Evolutionary conservation across 2,888 invertebrate species (phyloP), one percentile per base, ranked within the genome.

Genomic region (Dioctria linearis): DNA sequence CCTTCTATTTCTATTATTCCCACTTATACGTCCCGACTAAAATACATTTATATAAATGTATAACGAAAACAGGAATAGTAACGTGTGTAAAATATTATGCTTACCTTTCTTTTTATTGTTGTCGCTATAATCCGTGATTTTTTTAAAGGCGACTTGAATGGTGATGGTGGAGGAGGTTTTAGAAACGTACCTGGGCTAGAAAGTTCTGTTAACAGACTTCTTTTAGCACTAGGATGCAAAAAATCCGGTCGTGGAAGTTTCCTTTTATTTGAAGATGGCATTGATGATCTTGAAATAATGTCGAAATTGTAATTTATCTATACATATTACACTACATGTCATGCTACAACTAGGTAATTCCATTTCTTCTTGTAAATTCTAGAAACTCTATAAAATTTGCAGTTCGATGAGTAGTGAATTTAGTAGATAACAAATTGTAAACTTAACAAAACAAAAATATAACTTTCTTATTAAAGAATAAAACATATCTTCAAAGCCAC

Each of bases 141-240:
- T 78, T 84, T 86, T 3, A 84, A 43, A 0, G 86, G 85, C 0
- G 87, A 85, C 63, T 85, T 87, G 8, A 83, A 82, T 1, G 81
- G 75, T 3, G 83, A 83, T 80, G 66, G 84, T 71, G 79, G 83
- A 49, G 46, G 9, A 0, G 84, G 49, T 8, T 82, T 80, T 5
- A 73, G 54, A 42, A 83, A 82, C 25, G 81, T 51, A 54, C 82
- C 83, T 2, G 87, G 85, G 13, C 86, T 85, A 76, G 81, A 85
- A 9, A 87, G 79, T 2, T 85, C 85, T 11, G 82, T 82, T 66
- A 88, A 82, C 3, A 89, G 83, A 66, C 85, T 88, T 2, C 88
- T 85, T 80, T 88, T 89, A 3, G 87, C 88, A 4, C 83, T 78
- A 0, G 86, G 86, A 0, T 83, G 81, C 3, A 79, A 46, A 2